A percentile compares a stretch with the other conserved stretches of the same genome.
Evolutionary conservation across 2,888 invertebrate genomes (phyloP).

Genomic region (Nineta flava): DNA sequence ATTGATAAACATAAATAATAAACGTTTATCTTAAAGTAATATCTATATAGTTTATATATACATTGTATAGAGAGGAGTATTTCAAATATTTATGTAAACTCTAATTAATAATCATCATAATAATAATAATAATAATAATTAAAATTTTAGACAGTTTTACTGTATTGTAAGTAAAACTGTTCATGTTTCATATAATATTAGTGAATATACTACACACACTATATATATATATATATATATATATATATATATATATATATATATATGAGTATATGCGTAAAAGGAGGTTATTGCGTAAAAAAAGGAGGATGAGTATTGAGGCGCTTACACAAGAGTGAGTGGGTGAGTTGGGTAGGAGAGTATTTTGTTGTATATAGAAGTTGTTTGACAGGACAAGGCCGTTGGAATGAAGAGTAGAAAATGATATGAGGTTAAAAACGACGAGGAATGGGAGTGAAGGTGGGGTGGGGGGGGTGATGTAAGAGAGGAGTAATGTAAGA

Average conservation of each 20-base stretch:
- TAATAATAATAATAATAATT: too few relatives aligned
- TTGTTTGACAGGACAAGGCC: conserved; percentile 4
- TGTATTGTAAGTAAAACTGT: not conserved
- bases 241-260: too few relatives aligned
- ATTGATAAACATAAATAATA: too few relatives aligned
- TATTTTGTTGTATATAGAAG: not conserved
- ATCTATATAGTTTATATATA: too few relatives aligned
- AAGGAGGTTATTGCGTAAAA: not conserved
- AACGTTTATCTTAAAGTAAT: too few relatives aligned
- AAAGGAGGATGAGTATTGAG: too few relatives aligned
- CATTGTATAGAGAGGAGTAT: too few relatives aligned
- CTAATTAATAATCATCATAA: too few relatives aligned
- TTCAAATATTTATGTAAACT: too few relatives aligned
- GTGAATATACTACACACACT: not conserved
- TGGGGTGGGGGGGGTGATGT: not conserved
- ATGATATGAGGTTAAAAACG: not conserved
- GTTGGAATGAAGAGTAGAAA: conserved; percentile 2
- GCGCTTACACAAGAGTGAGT: not conserved
- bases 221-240: too few relatives aligned
- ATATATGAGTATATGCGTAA: too few relatives aligned
- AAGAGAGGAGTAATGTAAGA: not conserved
- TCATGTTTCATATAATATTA: not conserved
- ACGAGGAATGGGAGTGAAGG: not conserved
- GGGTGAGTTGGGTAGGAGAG: not conserved
- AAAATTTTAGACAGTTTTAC: not conserved